These are phyloP conservation scores for Leiothrix lutea DNA, from an alignment of 2,113 vertebrate genomes.

Conservation along the genomic window DNA sequence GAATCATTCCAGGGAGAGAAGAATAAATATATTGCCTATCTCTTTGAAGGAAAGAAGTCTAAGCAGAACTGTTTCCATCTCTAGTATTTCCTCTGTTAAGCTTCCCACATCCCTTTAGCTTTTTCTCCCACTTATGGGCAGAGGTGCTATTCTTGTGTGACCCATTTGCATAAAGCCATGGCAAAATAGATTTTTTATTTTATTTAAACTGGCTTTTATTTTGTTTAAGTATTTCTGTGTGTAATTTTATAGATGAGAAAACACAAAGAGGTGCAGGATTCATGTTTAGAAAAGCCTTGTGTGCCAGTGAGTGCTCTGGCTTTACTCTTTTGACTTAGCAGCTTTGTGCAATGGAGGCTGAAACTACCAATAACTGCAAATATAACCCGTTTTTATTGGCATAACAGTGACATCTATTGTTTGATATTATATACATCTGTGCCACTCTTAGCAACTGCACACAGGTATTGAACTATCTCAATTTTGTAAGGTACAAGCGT, in stretches of 20 bases:
- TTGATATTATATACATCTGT: conserved; percentile 34
- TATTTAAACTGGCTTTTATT: not conserved
- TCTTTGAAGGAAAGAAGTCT: not conserved
- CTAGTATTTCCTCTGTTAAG: not conserved
- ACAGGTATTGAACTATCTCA: not conserved
- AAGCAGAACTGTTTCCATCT: not conserved
- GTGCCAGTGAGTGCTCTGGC: not conserved
- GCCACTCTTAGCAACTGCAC: conserved; percentile 3
- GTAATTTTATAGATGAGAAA: not conserved
- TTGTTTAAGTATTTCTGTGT: not conserved
- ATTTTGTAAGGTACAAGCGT: not conserved
- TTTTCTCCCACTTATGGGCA: not conserved
- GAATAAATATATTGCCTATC: not conserved
- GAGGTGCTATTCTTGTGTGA: not conserved
- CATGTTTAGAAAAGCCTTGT: not conserved
- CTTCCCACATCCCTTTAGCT: not conserved
- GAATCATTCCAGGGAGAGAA: not conserved
- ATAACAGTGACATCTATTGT: conserved; percentile 78
- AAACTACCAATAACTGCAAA: conserved; percentile 52
- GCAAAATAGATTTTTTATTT: not conserved
- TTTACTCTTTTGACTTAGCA: conserved; percentile 22
- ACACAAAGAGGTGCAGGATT: not conserved
- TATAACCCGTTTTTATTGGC: conserved; percentile 58
- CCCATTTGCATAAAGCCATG: not conserved
- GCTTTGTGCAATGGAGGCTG: not conserved